Evolutionary conservation across 2,888 invertebrate species (phyloP).

Genomic region (Therioaphis trifolii): DNA sequence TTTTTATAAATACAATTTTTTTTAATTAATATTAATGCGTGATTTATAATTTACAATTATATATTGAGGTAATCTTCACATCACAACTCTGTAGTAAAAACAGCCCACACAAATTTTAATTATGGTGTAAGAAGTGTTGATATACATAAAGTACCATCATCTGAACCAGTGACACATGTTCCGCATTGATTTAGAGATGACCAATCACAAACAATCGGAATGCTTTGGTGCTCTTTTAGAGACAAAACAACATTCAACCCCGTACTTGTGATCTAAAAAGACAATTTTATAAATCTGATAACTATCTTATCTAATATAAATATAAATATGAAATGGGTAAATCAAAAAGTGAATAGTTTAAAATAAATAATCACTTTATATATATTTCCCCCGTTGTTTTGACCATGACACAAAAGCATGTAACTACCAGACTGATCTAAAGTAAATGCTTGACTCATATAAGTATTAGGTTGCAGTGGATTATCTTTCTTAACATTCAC

Average conservation of each 20-base stretch:
- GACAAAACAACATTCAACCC: slow-evolving; percentile 70
- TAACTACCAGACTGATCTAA: slow-evolving; percentile 70
- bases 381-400: slow-evolving; percentile 69
- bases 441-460: slow-evolving; percentile 70
- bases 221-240: slow-evolving; percentile 72
- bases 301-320: neutral
- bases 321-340: no score
- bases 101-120: slow-evolving; percentile 56
- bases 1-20: slow-evolving; percentile 18
- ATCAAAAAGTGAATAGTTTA: no score
- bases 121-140: slow-evolving; percentile 72
- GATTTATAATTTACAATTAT: no score
- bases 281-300: neutral
- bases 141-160: slow-evolving; percentile 73
- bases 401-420: slow-evolving; percentile 69
- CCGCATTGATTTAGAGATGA: slow-evolving; percentile 73
- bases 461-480: slow-evolving; percentile 66
- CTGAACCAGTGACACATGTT: slow-evolving; percentile 73
- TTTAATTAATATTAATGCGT: neutral
- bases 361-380: slow-evolving; percentile 68
- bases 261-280: slow-evolving; percentile 68
- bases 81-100: neutral
- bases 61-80: slow-evolving; percentile 2
- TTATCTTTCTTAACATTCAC: slow-evolving; percentile 67
- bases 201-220: slow-evolving; percentile 74